Evolutionary conservation across 2,888 invertebrate species (phyloP), one percentile per base, ranked within the genome.

Genomic region (Xestia xanthographa): DNA sequence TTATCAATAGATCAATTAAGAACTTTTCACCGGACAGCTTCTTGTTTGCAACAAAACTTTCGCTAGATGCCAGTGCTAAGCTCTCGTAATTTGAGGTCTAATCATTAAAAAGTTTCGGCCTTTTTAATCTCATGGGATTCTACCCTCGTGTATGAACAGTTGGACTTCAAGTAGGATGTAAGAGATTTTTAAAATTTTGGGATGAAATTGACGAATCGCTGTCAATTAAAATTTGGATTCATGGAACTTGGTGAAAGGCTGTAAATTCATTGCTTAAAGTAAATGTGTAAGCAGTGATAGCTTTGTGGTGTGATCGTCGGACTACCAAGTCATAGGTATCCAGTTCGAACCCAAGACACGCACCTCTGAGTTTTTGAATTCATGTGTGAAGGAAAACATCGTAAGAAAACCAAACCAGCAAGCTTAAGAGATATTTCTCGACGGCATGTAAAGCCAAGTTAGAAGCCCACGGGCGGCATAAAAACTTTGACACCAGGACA

Each of bases 1-100:
- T 82, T 84, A 87, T 86, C 86, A 84, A 87, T 86, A 79, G 84
- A 87, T 87, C 86, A 86, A 86, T 87, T 87, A 87, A 63, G 63
- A 79, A 84, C 79, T 86, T 73, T 76, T 68, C 58, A 65, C 43
- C 41, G 68, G 84, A 82, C 78, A 84, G 79, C 38, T 84, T 75
- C 75, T 77, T 60, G 80, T 74, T 87, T 50, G 67, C 63, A 65
- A 72, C 70, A 62, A 83, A 86, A 87, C 75, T 87, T 84, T 68
- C n/a, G 11, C 65, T 56, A 58, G 60, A 67, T 76, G 75, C 66
- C 56, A 66, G 43, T 60, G 66, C 65, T 75, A 77, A 84, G 82
- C 88, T 76, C 75, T 65, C 70, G 76, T 86, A 78, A 87, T 84
- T 80, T 75, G 77, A 81, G 78, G 77, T 84, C 67, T 80, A 73